These are phyloP conservation scores for Drosophila kikkawai DNA, from an alignment of 1,140 invertebrate genomes.

Conservation along the genomic window DNA sequence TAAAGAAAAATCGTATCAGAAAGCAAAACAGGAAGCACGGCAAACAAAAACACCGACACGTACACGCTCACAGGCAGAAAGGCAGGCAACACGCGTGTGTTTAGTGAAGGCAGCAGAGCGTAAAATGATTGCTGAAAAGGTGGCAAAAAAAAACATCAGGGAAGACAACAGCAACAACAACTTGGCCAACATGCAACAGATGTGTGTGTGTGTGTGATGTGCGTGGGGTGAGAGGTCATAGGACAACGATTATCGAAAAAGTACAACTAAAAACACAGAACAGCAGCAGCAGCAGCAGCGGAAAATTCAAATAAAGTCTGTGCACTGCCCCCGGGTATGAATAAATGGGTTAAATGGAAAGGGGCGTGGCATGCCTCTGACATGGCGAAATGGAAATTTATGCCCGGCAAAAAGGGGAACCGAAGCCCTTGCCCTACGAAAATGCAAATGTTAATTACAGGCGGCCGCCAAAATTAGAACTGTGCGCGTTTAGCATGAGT, in stretches of 20 bases:
- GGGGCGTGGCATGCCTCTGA: constrained; percentile 24
- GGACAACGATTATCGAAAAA: constrained; percentile 33
- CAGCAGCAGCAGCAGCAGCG: constrained; percentile 10
- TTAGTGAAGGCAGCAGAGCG: constrained; percentile 33
- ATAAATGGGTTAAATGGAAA: constrained; percentile 34
- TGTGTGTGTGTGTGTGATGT: constrained; percentile 22
- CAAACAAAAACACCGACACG: constrained; percentile 25
- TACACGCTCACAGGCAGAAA: constrained; percentile 15
- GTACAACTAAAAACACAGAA: constrained; percentile 22
- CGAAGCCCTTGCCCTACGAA: constrained; percentile 41
- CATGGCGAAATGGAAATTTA: constrained; percentile 60
- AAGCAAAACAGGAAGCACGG: constrained; percentile 33
- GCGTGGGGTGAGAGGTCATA: constrained; percentile 3
- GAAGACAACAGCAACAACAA: constrained; percentile 55
- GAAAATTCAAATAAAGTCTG: constrained; percentile 50
- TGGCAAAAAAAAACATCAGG: constrained; percentile 24
- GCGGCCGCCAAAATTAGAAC: constrained; percentile 58
- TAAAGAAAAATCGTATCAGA: constrained; percentile 9
- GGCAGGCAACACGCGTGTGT: constrained; percentile 21
- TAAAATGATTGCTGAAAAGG: constrained; percentile 29
- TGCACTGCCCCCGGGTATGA: constrained; percentile 9
- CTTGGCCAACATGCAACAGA: constrained; percentile 69
- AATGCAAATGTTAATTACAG: constrained; percentile 80
- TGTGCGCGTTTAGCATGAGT: constrained; percentile 67
- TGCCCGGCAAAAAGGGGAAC: constrained; percentile 17